Conservation (phyloP, 2,888 invertebrate genomes). For the Scaptomyza polygonia region DNA sequence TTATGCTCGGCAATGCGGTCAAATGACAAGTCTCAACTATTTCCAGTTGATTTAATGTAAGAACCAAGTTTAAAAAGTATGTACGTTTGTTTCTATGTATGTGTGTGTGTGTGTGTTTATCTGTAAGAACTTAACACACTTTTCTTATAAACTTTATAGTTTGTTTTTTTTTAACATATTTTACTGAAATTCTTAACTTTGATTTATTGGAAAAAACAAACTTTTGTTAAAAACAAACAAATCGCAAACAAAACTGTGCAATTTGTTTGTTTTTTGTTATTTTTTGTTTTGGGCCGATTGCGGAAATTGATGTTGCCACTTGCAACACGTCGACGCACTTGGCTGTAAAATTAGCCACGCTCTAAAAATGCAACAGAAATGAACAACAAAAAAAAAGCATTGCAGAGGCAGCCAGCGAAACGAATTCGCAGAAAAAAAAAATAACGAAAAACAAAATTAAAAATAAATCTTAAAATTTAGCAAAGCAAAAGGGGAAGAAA, state of each 20-base stretch:
- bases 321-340: conserved; percentile 42
- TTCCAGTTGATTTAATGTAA: conserved; percentile 69
- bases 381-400: conserved; percentile 22
- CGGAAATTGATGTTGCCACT: conserved; percentile 45
- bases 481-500: not conserved
- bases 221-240: not conserved
- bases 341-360: conserved; percentile 66
- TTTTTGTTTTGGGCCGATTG: conserved; percentile 22
- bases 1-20: conserved; percentile 44
- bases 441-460: conserved; percentile 6
- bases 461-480: conserved; percentile 23
- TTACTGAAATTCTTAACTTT: conserved; percentile 39
- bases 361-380: conserved; percentile 59
- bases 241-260: conserved; percentile 27
- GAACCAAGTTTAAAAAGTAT: conserved; percentile 24
- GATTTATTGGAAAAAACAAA: conserved; percentile 47
- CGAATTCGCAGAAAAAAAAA: conserved; percentile 35
- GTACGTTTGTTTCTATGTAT: conserved; percentile 18
- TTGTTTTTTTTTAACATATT: conserved; percentile 11
- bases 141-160: conserved; percentile 13
- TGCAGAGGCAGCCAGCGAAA: conserved; percentile 58
- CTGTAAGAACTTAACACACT: conserved; percentile 45
- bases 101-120: conserved; percentile 12
- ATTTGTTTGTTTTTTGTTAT: conserved; percentile 32
- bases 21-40: conserved; percentile 55